Percentiles rank a stretch among this genome's conserved stretches.
These are phyloP conservation scores for Helicoverpa armigera DNA, from an alignment of 1,140 invertebrate genomes.

Conservation along the genomic window DNA sequence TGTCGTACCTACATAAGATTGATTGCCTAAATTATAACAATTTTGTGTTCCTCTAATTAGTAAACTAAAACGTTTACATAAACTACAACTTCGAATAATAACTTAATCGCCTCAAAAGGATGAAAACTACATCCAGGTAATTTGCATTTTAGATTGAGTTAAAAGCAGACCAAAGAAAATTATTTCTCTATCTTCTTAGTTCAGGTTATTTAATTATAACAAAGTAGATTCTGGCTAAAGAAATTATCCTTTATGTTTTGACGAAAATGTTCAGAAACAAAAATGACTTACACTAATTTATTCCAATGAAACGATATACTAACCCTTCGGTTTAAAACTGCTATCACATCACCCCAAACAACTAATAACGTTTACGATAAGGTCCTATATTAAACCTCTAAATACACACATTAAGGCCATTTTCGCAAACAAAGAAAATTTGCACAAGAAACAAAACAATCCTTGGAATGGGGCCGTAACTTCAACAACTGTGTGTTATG, in stretches of 20 bases:
- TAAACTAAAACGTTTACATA: background rate
- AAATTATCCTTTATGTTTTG: background rate
- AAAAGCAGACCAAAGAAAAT: background rate
- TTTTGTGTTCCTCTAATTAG: background rate
- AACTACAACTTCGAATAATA: conserved; percentile 12
- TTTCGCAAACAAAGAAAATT: conserved; percentile 47
- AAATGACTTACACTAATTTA: too few species aligned
- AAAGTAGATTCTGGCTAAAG: background rate
- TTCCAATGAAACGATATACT: too few species aligned
- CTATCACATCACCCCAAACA: background rate
- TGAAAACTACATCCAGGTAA: conserved; percentile 18
- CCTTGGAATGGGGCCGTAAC: conserved; percentile 29
- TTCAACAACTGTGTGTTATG: conserved; percentile 35
- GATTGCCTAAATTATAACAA: background rate
- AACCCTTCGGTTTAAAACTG: background rate
- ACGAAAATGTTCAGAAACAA: background rate
- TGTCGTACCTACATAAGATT: too few species aligned
- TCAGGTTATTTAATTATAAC: conserved; percentile 5
- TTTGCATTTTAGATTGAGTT: conserved; percentile 25
- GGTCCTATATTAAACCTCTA: conserved; percentile 28
- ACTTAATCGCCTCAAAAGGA: conserved; percentile 5
- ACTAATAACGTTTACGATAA: conserved; percentile 22
- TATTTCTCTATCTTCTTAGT: background rate
- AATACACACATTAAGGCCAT: conserved; percentile 42
- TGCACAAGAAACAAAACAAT: conserved; percentile 45